phyloP scores from a whole-genome alignment of 2,888 invertebrate species.

The Rosalia funebris region DNA sequence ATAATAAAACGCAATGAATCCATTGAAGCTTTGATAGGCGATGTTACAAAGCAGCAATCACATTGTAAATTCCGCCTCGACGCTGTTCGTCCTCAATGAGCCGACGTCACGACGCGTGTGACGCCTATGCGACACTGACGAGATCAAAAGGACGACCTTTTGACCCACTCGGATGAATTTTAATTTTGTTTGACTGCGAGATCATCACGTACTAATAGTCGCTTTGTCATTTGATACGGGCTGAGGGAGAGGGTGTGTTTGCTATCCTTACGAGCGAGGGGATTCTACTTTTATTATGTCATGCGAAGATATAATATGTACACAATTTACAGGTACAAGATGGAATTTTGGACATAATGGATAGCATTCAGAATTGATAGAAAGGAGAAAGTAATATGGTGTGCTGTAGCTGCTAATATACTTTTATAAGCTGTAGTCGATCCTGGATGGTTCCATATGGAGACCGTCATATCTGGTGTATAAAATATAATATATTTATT shows the following conservation, averaged over 20 bases:
- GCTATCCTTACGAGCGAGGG: no score
- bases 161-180: slow-evolving; percentile 42
- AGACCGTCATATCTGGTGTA: no score
- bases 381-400: no score
- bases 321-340: no score
- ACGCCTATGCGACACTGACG: slow-evolving; percentile 44
- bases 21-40: slow-evolving; percentile 56
- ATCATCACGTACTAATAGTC: slow-evolving; percentile 38
- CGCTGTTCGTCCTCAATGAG: slow-evolving; percentile 59
- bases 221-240: slow-evolving; percentile 33
- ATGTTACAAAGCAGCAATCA: slow-evolving; percentile 60
- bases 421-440: no score
- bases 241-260: slow-evolving; percentile 16
- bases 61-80: slow-evolving; percentile 64
- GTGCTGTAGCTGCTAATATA: no score
- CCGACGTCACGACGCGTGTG: slow-evolving; percentile 57
- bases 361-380: no score
- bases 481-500: no score
- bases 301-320: no score
- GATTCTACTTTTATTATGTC: no score
- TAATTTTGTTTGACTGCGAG: slow-evolving; percentile 45
- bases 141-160: slow-evolving; percentile 47
- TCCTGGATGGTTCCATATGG: no score
- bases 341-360: no score
- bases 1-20: slow-evolving; percentile 56